Percentiles rank a stretch among this genome's conserved stretches.
phyloP scores from a whole-genome alignment of 2,888 invertebrate genomes.

The Ochlodes sylvanus region DNA sequence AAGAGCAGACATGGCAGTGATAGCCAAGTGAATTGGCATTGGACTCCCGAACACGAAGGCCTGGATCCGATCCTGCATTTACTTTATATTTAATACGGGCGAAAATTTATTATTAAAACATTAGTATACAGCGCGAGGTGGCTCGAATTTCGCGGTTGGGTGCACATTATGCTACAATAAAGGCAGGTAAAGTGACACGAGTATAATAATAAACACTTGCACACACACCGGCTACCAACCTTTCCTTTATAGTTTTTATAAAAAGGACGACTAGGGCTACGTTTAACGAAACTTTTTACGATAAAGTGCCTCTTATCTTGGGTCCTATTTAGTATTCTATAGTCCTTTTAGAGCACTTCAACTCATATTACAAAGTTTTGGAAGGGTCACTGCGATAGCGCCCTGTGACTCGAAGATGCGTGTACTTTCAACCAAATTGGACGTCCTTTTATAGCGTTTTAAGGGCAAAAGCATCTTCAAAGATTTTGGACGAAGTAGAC shows the following conservation, averaged over 20 bases:
- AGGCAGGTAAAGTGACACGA: background rate
- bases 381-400: conserved; percentile 8
- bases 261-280: background rate
- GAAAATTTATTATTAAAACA: too few relatives aligned
- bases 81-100: too few relatives aligned
- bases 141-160: too few relatives aligned
- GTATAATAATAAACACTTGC: background rate
- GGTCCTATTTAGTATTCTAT: conserved; percentile 8
- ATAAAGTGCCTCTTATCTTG: conserved; percentile 6
- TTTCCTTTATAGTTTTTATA: conserved; percentile 7
- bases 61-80: too few relatives aligned
- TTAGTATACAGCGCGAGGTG: too few relatives aligned
- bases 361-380: conserved; percentile 5
- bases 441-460: background rate
- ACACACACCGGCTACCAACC: background rate
- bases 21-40: too few relatives aligned
- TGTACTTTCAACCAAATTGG: conserved; percentile 24
- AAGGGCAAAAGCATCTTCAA: background rate
- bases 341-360: conserved; percentile 5
- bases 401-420: conserved; percentile 7
- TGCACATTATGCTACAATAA: too few relatives aligned
- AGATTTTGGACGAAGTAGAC: too few relatives aligned
- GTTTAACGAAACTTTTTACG: conserved; percentile 6
- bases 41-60: too few relatives aligned
- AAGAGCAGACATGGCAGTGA: too few relatives aligned